Evolutionary conservation across 2,797 vertebrate genomes (phyloP), one percentile per base, ranked within the genome.

Genomic region (Rhinichthys osculus): DNA sequence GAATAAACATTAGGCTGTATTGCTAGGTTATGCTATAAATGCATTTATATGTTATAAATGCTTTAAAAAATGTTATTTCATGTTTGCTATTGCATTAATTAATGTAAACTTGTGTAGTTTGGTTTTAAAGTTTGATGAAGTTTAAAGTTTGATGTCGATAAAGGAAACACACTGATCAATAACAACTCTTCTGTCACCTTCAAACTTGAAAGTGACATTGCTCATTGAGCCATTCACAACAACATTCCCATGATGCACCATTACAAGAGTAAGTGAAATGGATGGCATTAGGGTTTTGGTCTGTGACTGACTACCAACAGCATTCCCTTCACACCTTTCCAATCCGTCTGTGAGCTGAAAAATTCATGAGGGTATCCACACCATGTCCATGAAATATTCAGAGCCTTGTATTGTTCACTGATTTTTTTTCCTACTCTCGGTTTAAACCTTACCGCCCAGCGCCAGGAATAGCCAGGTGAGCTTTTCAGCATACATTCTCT

Each of bases 361-460:
- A 78, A 83, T 88, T 76, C 72, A 87, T 85, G 77, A 70, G 85
- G 79, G 70, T 73, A 73, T 81, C 77, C 59, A 85, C 72, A 81
- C 85, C 66, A 33, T 52, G 14, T 74, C 62, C 72, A 87, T 90
- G 17, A 89, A 88, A 84, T 88, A 89, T 89, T 87, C 83, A 89
- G 42, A 77, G 35, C 72, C 79, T 83, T 84, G 80, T 85, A 84
- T 74, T 78, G 80, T 84, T 82, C 78, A 54, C 62, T 40, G 74
- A 76, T 52, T 69, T 86, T 67, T 47, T 82, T 64, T 80, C n/a
- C 35, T 57, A 3, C 21, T 19, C 66, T 30, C 5, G n/a, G 47
- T 83, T 81, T 27, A 27, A n/a, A 76, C 81, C 52, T 67, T 35
- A 64, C 83, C 42, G 21, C 80, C 64, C 72, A 64, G 35, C 42